These are phyloP conservation scores for Ellobius talpinus DNA, from an alignment of 2,113 vertebrate genomes.

Conservation along the genomic window DNA sequence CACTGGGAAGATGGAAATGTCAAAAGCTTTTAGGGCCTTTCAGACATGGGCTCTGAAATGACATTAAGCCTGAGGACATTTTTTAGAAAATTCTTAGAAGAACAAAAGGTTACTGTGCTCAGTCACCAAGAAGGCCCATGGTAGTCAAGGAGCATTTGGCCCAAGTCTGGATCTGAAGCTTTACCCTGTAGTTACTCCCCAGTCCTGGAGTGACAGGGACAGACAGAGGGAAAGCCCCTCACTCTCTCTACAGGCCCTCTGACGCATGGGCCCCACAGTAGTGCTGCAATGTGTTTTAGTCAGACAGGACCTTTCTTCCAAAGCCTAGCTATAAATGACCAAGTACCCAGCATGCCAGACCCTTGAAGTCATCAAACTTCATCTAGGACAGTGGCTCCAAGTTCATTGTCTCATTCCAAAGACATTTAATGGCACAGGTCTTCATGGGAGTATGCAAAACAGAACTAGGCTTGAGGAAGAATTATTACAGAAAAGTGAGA, in stretches of 20 bases:
- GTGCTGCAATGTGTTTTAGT: neutral
- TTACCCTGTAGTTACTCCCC: neutral
- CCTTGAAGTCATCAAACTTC: neutral
- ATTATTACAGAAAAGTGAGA: neutral
- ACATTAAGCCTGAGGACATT: neutral
- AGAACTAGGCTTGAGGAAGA: neutral
- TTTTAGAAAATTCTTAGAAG: neutral
- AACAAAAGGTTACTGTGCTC: neutral
- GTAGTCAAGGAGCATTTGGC: neutral
- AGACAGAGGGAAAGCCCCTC: too few species aligned
- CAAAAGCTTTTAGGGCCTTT: neutral
- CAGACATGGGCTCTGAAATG: neutral
- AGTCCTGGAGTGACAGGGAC: neutral
- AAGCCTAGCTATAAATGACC: neutral
- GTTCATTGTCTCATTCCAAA: neutral
- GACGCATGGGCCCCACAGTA: accelerated
- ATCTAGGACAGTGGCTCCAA: neutral
- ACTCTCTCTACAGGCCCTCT: neutral
- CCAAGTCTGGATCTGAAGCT: neutral
- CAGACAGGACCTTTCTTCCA: neutral
- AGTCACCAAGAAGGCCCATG: neutral
- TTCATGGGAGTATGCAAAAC: neutral
- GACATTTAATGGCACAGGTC: neutral
- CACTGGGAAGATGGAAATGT: neutral
- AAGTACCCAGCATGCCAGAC: neutral